Percentiles rank a stretch among this genome's conserved stretches.
Evolutionary conservation across 2,113 vertebrate genomes (phyloP).

Genomic region (Aphyosemion australe): DNA sequence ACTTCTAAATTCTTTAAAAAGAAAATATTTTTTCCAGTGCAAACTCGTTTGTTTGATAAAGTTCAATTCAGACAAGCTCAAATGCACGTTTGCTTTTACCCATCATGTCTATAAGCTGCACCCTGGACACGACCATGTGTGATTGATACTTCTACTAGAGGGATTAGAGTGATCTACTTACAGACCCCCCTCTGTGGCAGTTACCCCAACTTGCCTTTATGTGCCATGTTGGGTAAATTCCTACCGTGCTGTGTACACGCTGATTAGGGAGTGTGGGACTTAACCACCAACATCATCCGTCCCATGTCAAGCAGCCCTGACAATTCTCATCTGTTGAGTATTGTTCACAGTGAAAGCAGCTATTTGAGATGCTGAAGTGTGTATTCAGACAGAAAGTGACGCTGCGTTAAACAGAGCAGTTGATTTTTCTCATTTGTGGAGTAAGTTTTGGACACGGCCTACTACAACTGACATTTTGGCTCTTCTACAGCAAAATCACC

Average conservation of each 20-base stretch:
- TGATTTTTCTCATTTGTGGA: background rate
- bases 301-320: slow-evolving; percentile 65
- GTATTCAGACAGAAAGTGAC: slow-evolving; percentile 20
- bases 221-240: slow-evolving; percentile 75
- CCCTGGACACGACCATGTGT: slow-evolving; percentile 62
- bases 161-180: slow-evolving; percentile 80
- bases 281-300: slow-evolving; percentile 65
- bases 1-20: too few species aligned
- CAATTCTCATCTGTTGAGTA: slow-evolving; percentile 46
- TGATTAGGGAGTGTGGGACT: slow-evolving; percentile 70
- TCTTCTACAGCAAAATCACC: background rate
- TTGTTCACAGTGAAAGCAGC: slow-evolving; percentile 49
- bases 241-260: slow-evolving; percentile 69
- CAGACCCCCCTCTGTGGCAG: slow-evolving; percentile 76
- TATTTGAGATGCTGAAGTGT: slow-evolving; percentile 35
- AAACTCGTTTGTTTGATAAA: background rate
- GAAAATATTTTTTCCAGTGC: too few species aligned
- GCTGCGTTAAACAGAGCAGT: background rate
- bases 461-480: background rate
- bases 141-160: slow-evolving; percentile 79
- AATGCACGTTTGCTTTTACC: slow-evolving; percentile 19
- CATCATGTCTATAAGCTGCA: slow-evolving; percentile 35
- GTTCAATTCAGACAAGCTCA: slow-evolving; percentile 8
- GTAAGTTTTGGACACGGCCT: background rate
- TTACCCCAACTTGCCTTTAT: slow-evolving; percentile 77